A percentile compares a stretch with the other conserved stretches of the same genome.
Conservation (phyloP, 1,140 invertebrate genomes). For the Eupristina koningsbergeri region DNA sequence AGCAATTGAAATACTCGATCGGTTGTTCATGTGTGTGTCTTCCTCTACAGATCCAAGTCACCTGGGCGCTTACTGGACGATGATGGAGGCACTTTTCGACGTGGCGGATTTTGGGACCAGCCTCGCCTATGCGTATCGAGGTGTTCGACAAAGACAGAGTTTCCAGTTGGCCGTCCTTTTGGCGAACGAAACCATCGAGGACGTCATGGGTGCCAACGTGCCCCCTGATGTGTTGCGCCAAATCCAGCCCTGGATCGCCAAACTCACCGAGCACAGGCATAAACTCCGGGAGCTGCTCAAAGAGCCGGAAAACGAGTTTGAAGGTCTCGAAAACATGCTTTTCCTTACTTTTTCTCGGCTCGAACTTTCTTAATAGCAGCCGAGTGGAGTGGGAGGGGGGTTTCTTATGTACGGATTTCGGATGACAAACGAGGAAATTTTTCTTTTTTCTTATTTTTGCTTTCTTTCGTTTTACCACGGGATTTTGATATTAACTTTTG, state of each 20-base stretch:
- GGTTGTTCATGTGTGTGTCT: neutral
- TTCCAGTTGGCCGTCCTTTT: conserved; percentile 59
- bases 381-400: no score
- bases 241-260: conserved; percentile 61
- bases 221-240: conserved; percentile 44
- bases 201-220: conserved; percentile 63
- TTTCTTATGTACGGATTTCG: neutral
- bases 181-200: conserved; percentile 62
- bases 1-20: neutral
- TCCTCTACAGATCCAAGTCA: conserved; percentile 53
- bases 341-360: neutral
- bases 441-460: neutral
- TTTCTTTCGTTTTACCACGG: neutral
- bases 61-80: conserved; percentile 57
- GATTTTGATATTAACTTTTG: neutral
- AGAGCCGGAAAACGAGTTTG: conserved; percentile 61
- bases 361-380: neutral
- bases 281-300: conserved; percentile 55
- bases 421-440: neutral
- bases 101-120: conserved; percentile 63
- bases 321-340: conserved; percentile 51
- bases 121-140: conserved; percentile 60
- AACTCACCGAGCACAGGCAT: conserved; percentile 53
- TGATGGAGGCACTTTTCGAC: conserved; percentile 60
- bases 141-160: conserved; percentile 49